Evolutionary conservation across 1,140 invertebrate genomes (phyloP), one percentile per base, ranked within the genome.

Genomic region (Archivesica marissinica): DNA sequence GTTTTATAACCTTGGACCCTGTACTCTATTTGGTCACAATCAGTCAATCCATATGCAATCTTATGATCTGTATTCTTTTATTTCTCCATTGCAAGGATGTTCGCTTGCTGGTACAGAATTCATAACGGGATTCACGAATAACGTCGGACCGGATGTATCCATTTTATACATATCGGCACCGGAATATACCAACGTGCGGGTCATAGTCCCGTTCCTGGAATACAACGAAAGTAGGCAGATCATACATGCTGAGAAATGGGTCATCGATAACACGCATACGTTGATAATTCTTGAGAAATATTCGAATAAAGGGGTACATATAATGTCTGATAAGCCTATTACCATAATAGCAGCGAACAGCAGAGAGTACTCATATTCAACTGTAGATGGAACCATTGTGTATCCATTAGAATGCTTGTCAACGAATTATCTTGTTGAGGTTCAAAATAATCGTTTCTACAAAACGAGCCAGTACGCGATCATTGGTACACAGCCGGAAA

Each of bases 81-180:
- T 47, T 47, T 47, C 41, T 9, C 23, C 13, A 15, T 47, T 50
- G 30, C 0, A 23, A 72, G 68, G 68, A 2, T 72, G 68, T 30
- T 17, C 28, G 15, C 25, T 72, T 9, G 41, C 41, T 33, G 68
- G 68, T 15, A 72, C 68, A 47, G 68, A 72, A 50, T 72, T 72
- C 35, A 15, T 72, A 1, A 72, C 68, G 3, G 68, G 41, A 20
- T 72, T 72, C n/a, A 33, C 50, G 33, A 30, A 72, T 28, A 72
- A 72, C 15, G 25, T 72, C 6, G 68, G 68, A 28, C 68, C 68
- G 15, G 68, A 33, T n/a, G 41, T 47, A 20, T 30, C 68, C 3
- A 72, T 72, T 72, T 44, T 72, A 11, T 72, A 72, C 13, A 50
- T 72, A 30, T 28, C 44, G 7, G 68, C 68, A 72, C 41, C 68